Base-by-base conservation (phyloP, 2,888 invertebrate genomes). In the Caenorhabditis zanzibari region DNA sequence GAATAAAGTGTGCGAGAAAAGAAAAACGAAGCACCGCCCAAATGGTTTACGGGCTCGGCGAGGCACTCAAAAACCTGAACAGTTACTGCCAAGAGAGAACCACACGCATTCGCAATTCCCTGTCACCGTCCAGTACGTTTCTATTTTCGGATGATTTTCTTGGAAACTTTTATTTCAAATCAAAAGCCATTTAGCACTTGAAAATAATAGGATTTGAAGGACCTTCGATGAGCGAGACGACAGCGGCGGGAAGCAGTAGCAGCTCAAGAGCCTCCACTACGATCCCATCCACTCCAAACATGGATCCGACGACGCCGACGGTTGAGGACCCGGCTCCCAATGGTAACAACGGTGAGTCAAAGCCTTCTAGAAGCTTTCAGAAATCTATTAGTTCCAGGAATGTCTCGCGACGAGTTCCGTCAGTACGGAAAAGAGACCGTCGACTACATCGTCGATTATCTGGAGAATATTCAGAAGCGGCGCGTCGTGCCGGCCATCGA, bases 391-490 rank as follows among this genome's bases (percentile, higher is more conserved):
- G 28, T 58, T 68, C 14, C 66, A 82, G 89, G 91, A 66, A 88
- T 91, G 88, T 88, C 83, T 19, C 88, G 90, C 19, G 84, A 88
- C 22, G 89, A 92, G 35, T 92, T 92, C 81, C 90, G 92, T 24
- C 86, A 84, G 16, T 87, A 86, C 59, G 97, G 96, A 41, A 96
- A 95, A 92, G 96, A 96, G 35, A 95, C 96, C 82, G 95, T 97
- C 84, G 97, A 97, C 93, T 95, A 96, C 92, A 95, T 98, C 38
- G 96, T 96, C n/a, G 95, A 97, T 93, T 97, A 98, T 93, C 94
- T 95, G 86, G 96, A 96, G 87, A 95, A 95, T 88, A 95, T 97
- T 85, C 94, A 96, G 90, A 95, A 95, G 16, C 94, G 96, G 2
- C 95, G 96, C 19, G 97, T 97, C 0, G 93, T 97, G 72, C 96